A percentile compares a stretch with the other conserved stretches of the same genome.
Conservation (phyloP, 2,888 invertebrate genomes). For the Orthonevra nobilis region DNA sequence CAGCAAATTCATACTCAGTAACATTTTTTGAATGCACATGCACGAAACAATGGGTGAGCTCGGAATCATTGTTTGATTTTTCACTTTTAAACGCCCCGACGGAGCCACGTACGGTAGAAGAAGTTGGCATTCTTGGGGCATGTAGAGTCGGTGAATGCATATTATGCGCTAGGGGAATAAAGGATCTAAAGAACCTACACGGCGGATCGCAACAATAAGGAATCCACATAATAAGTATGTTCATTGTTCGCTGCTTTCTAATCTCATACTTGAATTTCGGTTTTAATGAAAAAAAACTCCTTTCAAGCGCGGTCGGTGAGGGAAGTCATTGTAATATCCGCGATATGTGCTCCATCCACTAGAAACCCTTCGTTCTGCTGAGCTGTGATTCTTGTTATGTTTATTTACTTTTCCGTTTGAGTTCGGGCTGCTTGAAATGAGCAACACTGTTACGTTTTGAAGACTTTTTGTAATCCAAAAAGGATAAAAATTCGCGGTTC, state of each 20-base stretch:
- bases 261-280: constrained; percentile 68
- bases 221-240: constrained; percentile 68
- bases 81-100: constrained; percentile 63
- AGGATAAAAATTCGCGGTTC: too few species aligned
- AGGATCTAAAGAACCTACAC: constrained; percentile 48
- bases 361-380: too few species aligned
- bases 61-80: constrained; percentile 67
- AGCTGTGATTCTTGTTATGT: too few species aligned
- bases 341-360: constrained; percentile 40
- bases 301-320: constrained; percentile 25
- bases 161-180: constrained; percentile 51
- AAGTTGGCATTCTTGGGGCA: background rate
- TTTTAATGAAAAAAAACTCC: constrained; percentile 68
- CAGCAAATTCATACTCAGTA: constrained; percentile 41
- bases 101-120: background rate
- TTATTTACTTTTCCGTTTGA: too few species aligned
- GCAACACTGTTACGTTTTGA: too few species aligned
- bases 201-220: constrained; percentile 63
- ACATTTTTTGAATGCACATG: constrained; percentile 50
- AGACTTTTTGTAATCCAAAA: too few species aligned
- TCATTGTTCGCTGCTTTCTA: constrained; percentile 67
- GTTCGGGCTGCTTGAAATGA: too few species aligned
- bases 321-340: constrained; percentile 32
- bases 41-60: constrained; percentile 55
- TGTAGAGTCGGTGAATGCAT: constrained; percentile 5